phyloP scores from a whole-genome alignment of 2,888 invertebrate species.

The Lamellibrachia columna region DNA sequence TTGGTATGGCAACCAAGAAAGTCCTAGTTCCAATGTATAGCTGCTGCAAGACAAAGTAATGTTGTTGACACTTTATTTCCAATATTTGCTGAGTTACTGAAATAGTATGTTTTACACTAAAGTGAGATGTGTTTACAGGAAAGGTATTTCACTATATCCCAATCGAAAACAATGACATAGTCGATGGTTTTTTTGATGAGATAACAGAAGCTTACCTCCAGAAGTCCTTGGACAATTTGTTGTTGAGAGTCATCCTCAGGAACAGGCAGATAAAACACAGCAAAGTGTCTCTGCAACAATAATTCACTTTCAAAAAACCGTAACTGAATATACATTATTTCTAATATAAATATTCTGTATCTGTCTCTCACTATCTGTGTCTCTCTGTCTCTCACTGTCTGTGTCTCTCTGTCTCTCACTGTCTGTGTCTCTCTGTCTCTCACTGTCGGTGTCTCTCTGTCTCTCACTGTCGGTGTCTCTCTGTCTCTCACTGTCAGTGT shows the following conservation, averaged over 20 bases:
- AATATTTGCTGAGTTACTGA: neutral
- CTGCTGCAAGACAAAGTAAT: neutral
- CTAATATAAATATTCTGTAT: neutral
- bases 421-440: too few relatives aligned
- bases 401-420: too few relatives aligned
- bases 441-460: too few relatives aligned
- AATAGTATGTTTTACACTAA: neutral
- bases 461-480: too few relatives aligned
- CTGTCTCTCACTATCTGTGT: neutral
- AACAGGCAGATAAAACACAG: conserved; percentile 60
- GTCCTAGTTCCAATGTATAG: too few relatives aligned
- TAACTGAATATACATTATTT: neutral
- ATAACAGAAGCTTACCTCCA: conserved; percentile 53
- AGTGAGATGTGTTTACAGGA: neutral
- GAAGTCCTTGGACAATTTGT: conserved; percentile 59
- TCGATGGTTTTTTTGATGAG: too few relatives aligned
- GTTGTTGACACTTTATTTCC: neutral
- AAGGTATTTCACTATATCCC: neutral
- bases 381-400: neutral
- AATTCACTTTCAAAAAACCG: neutral
- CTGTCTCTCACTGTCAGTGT: too few relatives aligned
- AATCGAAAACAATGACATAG: neutral
- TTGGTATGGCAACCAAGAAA: too few relatives aligned
- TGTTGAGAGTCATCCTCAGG: conserved; percentile 58
- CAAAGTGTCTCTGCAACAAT: conserved; percentile 62